Evolutionary conservation across 2,113 vertebrate species (phyloP), one percentile per base, ranked within the genome.

Genomic region (Ovibos moschatus): DNA sequence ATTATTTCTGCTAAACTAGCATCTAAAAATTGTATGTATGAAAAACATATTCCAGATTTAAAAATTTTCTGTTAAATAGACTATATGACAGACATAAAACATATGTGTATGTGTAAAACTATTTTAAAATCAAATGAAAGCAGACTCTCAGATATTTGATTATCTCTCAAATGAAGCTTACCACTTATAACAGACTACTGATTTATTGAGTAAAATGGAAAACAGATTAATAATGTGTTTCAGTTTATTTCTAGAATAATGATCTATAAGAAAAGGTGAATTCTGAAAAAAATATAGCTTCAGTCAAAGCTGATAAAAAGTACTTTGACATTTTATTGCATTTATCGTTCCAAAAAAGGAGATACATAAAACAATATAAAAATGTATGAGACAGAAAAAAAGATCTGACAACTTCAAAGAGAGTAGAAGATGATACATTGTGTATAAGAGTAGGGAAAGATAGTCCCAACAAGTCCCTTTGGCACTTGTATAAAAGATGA

Each of bases 391-490:
- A 96, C 47, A 91, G 45, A 30, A 96, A 94, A 58, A 96, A 89
- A 92, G 40, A 94, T 27, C 40, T 57, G 13, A 94, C 89, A 87
- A 95, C 87, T 97, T 97, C 98, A 98, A 97, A 98, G 95, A 62
- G 17, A 97, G 19, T 1, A 96, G 91, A 94, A 14, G 36, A 51
- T 79, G 71, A 88, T 78, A 55, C 57, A 27, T 14, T 62, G 81
- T 83, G 64, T 58, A 43, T 60, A 83, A 89, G 79, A 78, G 27
- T 36, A 91, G 43, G 57, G 71, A 91, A 93, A 96, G 55, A 43
- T 1, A 87, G 60, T 57, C 33, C 62, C 87, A 60, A 6, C 19
- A 83, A 76, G 94, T 92, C 93, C 47, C 82, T 95, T n/a, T 89
- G 82, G 91, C 78, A 94, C 60, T 92, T 64, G 15, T 53, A 57